phyloP scores from a whole-genome alignment of 2,888 invertebrate species.

The Eulithis prunata region DNA sequence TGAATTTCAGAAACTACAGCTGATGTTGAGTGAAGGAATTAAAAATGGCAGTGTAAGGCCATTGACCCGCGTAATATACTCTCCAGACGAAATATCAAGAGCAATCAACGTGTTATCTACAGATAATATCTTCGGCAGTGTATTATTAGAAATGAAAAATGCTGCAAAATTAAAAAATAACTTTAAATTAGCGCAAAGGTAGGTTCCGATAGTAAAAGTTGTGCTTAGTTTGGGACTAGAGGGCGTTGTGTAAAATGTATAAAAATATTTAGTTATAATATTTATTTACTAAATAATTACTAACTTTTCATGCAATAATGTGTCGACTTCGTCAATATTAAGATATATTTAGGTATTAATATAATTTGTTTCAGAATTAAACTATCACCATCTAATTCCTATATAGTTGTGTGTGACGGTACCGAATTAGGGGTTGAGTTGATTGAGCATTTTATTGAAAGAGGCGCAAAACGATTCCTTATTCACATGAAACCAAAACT shows the following conservation, averaged over 20 bases:
- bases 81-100: conserved; percentile 17
- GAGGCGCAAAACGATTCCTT: conserved; percentile 27
- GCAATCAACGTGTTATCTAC: conserved; percentile 30
- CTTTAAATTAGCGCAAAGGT: background rate
- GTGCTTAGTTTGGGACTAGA: too few relatives aligned
- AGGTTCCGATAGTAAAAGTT: background rate
- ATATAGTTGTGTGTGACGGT: conserved; percentile 34
- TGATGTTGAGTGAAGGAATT: conserved; percentile 30
- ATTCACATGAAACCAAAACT: conserved; percentile 23
- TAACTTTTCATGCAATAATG: too few relatives aligned
- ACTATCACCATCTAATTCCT: background rate
- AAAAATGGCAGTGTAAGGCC: conserved; percentile 37
- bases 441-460: conserved; percentile 31
- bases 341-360: too few relatives aligned
- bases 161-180: background rate
- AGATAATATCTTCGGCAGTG: conserved; percentile 26
- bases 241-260: too few relatives aligned
- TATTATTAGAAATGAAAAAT: conserved; percentile 34
- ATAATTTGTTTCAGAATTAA: conserved; percentile 21
- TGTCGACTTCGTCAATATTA: too few relatives aligned
- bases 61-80: conserved; percentile 26
- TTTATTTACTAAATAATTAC: too few relatives aligned
- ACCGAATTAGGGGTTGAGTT: conserved; percentile 33
- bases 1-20: conserved; percentile 27
- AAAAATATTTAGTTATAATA: too few relatives aligned